Evolutionary conservation across 2,888 invertebrate genomes (phyloP).

Genomic region (Aleiodes testaceus): DNA sequence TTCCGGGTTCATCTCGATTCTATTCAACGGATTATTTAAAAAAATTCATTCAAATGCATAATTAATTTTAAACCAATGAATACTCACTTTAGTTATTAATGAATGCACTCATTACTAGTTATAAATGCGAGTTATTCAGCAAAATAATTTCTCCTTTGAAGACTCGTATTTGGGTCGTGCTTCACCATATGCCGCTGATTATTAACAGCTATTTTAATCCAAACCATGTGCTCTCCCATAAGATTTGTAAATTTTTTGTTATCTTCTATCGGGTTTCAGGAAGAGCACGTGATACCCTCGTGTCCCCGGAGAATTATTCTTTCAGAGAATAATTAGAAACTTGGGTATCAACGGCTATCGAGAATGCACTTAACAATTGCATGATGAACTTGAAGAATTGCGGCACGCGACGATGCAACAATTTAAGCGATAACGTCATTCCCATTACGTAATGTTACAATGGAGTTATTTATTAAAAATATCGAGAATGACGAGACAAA

Average conservation of each 20-base stretch:
- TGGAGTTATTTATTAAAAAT: constrained; percentile 7
- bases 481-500: constrained; percentile 9
- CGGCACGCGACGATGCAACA: constrained; percentile 11
- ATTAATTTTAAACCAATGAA: too few species aligned
- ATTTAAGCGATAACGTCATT: neutral
- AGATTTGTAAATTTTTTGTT: neutral
- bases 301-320: neutral
- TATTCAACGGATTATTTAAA: too few species aligned
- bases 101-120: too few species aligned
- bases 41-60: too few species aligned
- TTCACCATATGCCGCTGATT: constrained; percentile 16
- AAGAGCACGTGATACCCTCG: neutral
- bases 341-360: neutral
- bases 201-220: constrained; percentile 27
- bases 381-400: constrained; percentile 28
- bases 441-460: constrained; percentile 11
- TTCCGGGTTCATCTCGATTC: constrained; percentile 1
- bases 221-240: constrained; percentile 17
- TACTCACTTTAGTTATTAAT: too few species aligned
- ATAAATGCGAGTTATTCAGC: neutral
- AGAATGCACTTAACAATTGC: constrained; percentile 28
- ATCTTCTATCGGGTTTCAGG: neutral
- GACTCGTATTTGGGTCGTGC: constrained; percentile 1
- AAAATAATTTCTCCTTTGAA: constrained; percentile 4
- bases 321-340: too few species aligned